phyloP scores from a whole-genome alignment of 2,113 vertebrate species.

The Talpa occidentalis region DNA sequence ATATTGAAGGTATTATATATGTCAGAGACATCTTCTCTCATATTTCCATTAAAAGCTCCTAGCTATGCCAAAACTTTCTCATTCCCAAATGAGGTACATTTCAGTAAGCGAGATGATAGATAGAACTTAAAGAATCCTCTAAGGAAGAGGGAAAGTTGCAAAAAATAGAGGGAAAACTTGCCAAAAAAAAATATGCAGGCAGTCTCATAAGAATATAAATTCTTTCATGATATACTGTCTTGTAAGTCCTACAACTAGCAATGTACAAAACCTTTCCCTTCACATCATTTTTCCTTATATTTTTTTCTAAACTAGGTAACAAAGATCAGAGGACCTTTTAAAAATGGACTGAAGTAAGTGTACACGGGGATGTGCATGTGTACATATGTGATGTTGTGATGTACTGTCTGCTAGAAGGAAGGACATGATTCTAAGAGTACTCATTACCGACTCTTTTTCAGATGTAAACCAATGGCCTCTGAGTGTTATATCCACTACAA shows the following conservation, averaged over 20 bases:
- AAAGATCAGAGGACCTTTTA: neutral
- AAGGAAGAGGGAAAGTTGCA: conserved; percentile 29
- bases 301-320: neutral
- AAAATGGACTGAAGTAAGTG: neutral
- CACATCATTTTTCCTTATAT: neutral
- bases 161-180: conserved; percentile 23
- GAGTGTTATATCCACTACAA: neutral
- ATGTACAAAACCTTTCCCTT: neutral
- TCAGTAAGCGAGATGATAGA: conserved; percentile 53
- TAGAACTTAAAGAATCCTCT: conserved; percentile 43
- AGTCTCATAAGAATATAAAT: neutral
- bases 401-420: neutral
- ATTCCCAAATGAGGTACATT: conserved; percentile 61
- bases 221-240: neutral
- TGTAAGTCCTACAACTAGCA: conserved; percentile 7
- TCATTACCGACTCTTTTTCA: neutral
- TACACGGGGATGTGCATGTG: rapidly evolving
- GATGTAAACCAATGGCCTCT: neutral
- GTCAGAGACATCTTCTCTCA: conserved; percentile 61
- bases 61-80: conserved; percentile 56
- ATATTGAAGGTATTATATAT: conserved; percentile 69
- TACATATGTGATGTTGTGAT: too few relatives aligned
- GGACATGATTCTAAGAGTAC: neutral
- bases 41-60: conserved; percentile 60
- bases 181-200: neutral